Conservation (phyloP, 92 coral and sea anemone genomes). For the Siderastrea radians region DNA sequence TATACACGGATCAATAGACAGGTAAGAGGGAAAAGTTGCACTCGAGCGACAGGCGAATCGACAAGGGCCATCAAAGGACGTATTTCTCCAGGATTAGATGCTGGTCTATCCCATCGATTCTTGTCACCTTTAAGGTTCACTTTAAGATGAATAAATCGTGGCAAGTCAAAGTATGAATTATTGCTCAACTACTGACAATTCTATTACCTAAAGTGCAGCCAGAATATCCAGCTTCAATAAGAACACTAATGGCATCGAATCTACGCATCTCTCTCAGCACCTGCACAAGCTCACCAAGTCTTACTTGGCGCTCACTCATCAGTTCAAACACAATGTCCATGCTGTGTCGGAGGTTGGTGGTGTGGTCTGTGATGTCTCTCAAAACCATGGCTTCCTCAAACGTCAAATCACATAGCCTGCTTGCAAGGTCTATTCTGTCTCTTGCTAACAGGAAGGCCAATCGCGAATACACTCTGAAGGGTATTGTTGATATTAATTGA, state of each 20-base stretch:
- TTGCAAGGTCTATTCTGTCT: conserved; percentile 25
- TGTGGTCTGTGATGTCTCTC: conserved; percentile 15
- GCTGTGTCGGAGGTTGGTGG: background rate
- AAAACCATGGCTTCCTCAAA: conserved; percentile 24
- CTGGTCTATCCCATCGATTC: no score
- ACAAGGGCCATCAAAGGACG: no score
- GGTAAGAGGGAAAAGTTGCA: no score
- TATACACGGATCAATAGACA: no score
- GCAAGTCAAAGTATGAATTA: no score
- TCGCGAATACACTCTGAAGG: conserved; percentile 17
- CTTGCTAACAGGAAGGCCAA: conserved; percentile 12
- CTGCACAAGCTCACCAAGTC: conserved; percentile 14
- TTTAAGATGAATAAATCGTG: no score
- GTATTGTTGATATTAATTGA: conserved; percentile 30
- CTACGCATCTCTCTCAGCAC: conserved; percentile 24
- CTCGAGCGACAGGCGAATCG: no score
- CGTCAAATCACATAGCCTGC: conserved; percentile 4
- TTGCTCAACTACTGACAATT: background rate
- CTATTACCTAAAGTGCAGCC: conserved; percentile 12
- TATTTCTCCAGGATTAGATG: no score
- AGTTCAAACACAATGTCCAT: conserved; percentile 23
- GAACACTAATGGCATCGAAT: conserved; percentile 28
- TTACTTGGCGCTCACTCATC: conserved; percentile 33
- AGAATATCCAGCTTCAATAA: conserved; percentile 46
- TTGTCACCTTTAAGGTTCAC: no score